Evolutionary conservation across 2,888 invertebrate species (phyloP), one percentile per base, ranked within the genome.

Genomic region (Apotomis turbidana): DNA sequence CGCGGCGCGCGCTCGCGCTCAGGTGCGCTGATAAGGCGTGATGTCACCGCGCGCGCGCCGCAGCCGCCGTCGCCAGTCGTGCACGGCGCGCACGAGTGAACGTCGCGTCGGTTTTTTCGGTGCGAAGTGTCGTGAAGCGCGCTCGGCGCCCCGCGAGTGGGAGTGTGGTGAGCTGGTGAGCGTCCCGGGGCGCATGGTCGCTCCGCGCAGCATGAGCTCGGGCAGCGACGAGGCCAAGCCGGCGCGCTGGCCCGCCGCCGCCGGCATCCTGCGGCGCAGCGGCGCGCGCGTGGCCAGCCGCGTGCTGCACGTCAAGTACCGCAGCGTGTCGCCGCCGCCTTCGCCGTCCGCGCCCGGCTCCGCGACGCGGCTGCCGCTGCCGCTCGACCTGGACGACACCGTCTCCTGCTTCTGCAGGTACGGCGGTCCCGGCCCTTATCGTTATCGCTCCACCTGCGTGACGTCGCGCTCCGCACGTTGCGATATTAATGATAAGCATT

Each of bases 381-480:
- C 95, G 75, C 88, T 95, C 79, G 95, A 95, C 78, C 86, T 95
- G 79, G 96, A 96, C 86, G 95, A 96, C 78, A 96, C 96, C 74
- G 96, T 96, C 87, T 96, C 96, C 82, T 97, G 97, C 87, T 97
- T 97, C 91, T 96, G 97, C 95, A 96, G 96, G 96, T 96, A 93
- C 70, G 58, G 58, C 58, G 41, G 41, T 3, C 41, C 6, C 41
- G 41, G 41, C 41, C 41, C 41, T 41, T 41, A 41, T 41, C 72
- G 70, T 72, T 68, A 76, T 74, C 73, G 75, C 80, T 41, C 83
- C 83, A 87, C 88, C 87, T 87, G 88, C 72, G 82, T 87, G 87
- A 87, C 88, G 87, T 88, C 87, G 86, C 81, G 73, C 74, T 51
- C 51, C 62, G 46, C 66, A 52, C 60, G 54, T 68, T 68, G 5